phyloP scores from a whole-genome alignment of 1,140 invertebrate genomes.

The Bombus waltoni region DNA sequence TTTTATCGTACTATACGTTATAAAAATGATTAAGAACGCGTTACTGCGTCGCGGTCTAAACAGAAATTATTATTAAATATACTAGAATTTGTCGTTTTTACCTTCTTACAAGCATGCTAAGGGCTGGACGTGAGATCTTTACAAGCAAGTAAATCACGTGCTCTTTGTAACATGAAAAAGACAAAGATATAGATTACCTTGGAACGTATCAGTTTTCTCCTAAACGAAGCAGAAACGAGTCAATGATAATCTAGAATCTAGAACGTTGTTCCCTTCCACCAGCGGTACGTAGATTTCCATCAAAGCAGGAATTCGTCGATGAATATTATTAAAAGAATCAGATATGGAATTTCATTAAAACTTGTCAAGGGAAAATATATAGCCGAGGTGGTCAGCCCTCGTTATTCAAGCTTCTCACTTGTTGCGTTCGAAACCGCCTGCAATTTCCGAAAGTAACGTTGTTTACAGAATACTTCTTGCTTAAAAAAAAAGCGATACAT shows the following conservation, averaged over 20 bases:
- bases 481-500: background rate
- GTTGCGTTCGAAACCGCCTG: background rate
- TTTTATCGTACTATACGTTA: background rate
- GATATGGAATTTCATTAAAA: constrained; percentile 27
- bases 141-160: background rate
- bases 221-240: background rate
- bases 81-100: background rate
- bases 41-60: background rate
- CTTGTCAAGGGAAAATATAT: background rate
- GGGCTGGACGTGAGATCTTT: background rate
- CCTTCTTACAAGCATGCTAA: no score
- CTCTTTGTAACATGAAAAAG: background rate
- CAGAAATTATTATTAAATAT: background rate
- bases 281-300: background rate
- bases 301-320: constrained; percentile 9
- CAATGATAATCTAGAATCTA: background rate
- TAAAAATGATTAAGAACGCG: background rate
- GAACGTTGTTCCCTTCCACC: background rate
- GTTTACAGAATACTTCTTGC: background rate
- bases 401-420: constrained; percentile 27
- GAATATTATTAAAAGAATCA: constrained; percentile 27
- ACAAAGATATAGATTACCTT: background rate
- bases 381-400: background rate
- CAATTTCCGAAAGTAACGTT: background rate
- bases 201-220: background rate